A percentile compares a stretch with the other conserved stretches of the same genome.
Conservation (phyloP, 2,888 invertebrate genomes). For the Troglohyphantes excavatus region DNA sequence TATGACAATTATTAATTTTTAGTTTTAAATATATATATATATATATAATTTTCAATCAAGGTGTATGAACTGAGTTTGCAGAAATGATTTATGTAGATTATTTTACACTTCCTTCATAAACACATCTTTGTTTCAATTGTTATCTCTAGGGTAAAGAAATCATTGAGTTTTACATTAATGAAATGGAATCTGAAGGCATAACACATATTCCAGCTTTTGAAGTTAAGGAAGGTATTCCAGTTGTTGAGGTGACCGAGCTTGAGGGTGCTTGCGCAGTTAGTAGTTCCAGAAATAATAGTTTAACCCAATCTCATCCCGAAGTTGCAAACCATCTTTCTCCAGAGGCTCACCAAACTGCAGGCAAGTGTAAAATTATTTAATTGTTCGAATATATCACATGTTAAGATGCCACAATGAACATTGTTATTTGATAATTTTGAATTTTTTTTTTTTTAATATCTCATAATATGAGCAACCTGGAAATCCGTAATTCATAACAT, state of each 20-base stretch:
- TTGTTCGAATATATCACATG: too few species aligned
- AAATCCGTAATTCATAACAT: too few species aligned
- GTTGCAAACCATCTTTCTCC: constrained; percentile 31
- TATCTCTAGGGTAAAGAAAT: constrained; percentile 93
- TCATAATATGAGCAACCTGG: too few species aligned
- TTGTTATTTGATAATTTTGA: too few species aligned
- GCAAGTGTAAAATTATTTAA: neutral
- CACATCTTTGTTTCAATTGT: neutral
- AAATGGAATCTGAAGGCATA: constrained; percentile 89
- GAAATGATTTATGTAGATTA: too few species aligned
- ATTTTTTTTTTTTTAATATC: too few species aligned
- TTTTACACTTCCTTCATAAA: neutral
- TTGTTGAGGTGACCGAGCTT: constrained; percentile 64
- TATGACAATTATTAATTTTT: too few species aligned
- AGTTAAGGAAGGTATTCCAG: constrained; percentile 70
- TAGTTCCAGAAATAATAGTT: constrained; percentile 68
- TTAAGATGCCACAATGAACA: too few species aligned
- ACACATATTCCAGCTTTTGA: constrained; percentile 84
- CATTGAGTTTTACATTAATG: constrained; percentile 92
- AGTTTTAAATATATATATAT: too few species aligned
- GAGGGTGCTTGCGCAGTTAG: constrained; percentile 57
- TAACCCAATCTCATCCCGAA: constrained; percentile 59
- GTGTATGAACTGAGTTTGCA: too few species aligned
- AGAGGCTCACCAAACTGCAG: constrained; percentile 63
- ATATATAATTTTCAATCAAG: too few species aligned